phyloP scores from a whole-genome alignment of 2,113 vertebrate genomes.

The Pachypanchax playfairii region DNA sequence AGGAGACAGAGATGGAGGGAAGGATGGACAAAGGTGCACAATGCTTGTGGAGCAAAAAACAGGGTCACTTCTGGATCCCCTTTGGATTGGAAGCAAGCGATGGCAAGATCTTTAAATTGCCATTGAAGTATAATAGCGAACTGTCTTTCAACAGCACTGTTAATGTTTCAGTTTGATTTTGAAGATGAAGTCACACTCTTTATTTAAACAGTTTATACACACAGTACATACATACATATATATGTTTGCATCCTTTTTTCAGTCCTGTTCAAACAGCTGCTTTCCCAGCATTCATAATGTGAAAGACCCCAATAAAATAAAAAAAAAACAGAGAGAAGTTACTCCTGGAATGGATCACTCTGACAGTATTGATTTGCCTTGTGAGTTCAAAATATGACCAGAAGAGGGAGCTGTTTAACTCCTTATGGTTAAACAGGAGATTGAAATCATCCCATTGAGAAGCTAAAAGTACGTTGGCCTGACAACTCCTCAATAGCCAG shows the following conservation, averaged over 20 bases:
- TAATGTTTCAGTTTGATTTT: constrained; percentile 70
- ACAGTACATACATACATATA: not conserved
- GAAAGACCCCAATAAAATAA: constrained; percentile 71
- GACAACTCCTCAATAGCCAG: constrained; percentile 42
- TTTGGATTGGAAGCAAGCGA: constrained; percentile 55
- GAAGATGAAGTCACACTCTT: constrained; percentile 67
- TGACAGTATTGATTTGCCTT: constrained; percentile 62
- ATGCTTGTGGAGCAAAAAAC: constrained; percentile 68
- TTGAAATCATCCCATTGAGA: too few species aligned
- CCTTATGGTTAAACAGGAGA: too few species aligned
- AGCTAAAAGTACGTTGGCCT: constrained; percentile 30
- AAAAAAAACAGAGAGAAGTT: constrained; percentile 25
- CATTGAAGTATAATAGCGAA: constrained; percentile 62
- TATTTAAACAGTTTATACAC: constrained; percentile 50
- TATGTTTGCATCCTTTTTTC: constrained; percentile 51
- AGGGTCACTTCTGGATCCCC: constrained; percentile 79
- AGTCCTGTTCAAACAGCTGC: constrained; percentile 62
- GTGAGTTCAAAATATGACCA: constrained; percentile 57
- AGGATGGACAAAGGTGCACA: constrained; percentile 56
- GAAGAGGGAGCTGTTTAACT: constrained; percentile 61
- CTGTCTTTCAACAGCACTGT: constrained; percentile 75
- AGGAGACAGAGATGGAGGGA: constrained; percentile 60
- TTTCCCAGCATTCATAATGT: constrained; percentile 81
- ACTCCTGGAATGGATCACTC: constrained; percentile 32
- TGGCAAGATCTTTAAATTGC: constrained; percentile 62